phyloP scores from a whole-genome alignment of 2,113 vertebrate species.

The Carollia perspicillata region DNA sequence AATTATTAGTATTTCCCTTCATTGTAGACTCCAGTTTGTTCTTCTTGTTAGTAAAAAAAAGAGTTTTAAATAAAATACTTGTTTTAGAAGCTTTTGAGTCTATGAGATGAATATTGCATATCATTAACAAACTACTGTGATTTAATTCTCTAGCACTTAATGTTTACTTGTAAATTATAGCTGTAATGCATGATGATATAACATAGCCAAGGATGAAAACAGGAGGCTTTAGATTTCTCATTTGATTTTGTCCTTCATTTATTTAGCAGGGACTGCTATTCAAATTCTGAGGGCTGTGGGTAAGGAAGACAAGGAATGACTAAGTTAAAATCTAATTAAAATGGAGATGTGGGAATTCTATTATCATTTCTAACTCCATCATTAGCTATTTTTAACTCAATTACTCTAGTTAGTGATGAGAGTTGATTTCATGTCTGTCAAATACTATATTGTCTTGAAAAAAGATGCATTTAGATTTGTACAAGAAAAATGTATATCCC shows the following conservation, averaged over 20 bases:
- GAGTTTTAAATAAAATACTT: conserved; percentile 58
- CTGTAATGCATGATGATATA: not conserved
- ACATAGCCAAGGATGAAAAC: not conserved
- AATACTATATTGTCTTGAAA: not conserved
- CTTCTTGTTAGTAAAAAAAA: not conserved
- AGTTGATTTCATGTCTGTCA: conserved; percentile 28
- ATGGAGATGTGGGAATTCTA: not conserved
- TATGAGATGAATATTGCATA: conserved; percentile 52
- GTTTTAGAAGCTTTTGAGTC: not conserved
- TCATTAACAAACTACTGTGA: conserved; percentile 37
- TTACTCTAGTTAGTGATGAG: not conserved
- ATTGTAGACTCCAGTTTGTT: not conserved
- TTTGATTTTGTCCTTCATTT: not conserved
- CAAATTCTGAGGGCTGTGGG: not conserved
- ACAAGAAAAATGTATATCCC: not conserved
- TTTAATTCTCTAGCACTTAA: conserved; percentile 39
- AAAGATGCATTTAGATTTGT: not conserved
- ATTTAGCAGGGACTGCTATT: conserved; percentile 3
- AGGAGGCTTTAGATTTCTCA: not conserved
- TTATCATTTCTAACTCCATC: not conserved
- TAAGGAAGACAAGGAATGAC: not conserved
- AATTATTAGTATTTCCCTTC: conserved; percentile 35
- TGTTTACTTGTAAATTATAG: conserved; percentile 56
- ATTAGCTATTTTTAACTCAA: conserved; percentile 16
- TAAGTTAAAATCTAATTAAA: conserved; percentile 51